These are phyloP conservation scores for Eulemur macaco DNA, from an alignment of 2,113 vertebrate genomes.

Conservation along the genomic window DNA sequence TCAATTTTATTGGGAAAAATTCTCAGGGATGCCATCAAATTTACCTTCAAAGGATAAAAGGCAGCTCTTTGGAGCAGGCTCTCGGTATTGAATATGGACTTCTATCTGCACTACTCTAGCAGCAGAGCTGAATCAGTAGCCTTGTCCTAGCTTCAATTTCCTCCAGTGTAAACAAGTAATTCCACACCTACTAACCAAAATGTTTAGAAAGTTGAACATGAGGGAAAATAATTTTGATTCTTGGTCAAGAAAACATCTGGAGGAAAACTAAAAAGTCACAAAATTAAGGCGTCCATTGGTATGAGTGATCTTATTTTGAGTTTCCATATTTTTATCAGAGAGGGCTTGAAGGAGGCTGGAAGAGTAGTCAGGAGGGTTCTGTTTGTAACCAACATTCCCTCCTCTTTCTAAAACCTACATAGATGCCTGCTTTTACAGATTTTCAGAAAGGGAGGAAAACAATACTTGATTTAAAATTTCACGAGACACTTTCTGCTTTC, in stretches of 20 bases:
- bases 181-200: neutral
- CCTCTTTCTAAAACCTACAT: neutral
- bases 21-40: neutral
- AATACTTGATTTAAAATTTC: neutral
- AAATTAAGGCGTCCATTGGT: neutral
- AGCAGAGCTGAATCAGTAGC: neutral
- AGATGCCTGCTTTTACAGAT: neutral
- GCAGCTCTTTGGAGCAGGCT: neutral
- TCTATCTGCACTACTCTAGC: neutral
- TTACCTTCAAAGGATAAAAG: neutral
- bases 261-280: neutral
- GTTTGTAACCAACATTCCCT: neutral
- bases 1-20: neutral
- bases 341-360: neutral
- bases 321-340: neutral
- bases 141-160: neutral
- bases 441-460: neutral
- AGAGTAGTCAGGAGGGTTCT: neutral
- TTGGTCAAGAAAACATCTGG: neutral
- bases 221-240: neutral
- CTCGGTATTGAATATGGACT: neutral
- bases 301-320: neutral
- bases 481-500: neutral
- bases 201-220: neutral
- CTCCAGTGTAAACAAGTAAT: neutral